phyloP scores from a whole-genome alignment of 1,140 invertebrate genomes.

The Pogonus chalceus region DNA sequence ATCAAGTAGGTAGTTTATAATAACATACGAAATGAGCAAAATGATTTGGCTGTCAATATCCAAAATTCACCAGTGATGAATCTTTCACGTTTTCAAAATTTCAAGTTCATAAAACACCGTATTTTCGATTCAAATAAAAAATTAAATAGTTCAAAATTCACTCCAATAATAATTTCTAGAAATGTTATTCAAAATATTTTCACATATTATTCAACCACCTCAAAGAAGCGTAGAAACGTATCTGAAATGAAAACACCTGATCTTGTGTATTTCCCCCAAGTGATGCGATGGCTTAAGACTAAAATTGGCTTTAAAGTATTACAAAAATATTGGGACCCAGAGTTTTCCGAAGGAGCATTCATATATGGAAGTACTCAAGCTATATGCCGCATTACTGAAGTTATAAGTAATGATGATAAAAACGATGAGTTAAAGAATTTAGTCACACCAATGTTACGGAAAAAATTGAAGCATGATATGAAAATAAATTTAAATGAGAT shows the following conservation, averaged over 20 bases:
- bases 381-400: constrained; percentile 30
- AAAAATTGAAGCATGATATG: constrained; percentile 23
- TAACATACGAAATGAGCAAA: too few species aligned
- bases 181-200: neutral
- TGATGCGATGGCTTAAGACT: constrained; percentile 29
- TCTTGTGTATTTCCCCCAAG: constrained; percentile 29
- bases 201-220: neutral
- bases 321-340: constrained; percentile 28
- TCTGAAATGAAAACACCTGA: constrained; percentile 29
- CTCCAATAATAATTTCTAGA: constrained; percentile 3
- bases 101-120: too few species aligned
- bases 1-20: too few species aligned
- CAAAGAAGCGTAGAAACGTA: constrained; percentile 11
- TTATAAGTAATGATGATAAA: constrained; percentile 23
- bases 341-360: constrained; percentile 32
- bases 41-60: too few species aligned
- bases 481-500: constrained; percentile 18
- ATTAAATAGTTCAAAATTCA: constrained; percentile 1
- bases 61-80: too few species aligned
- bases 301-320: constrained; percentile 31
- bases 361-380: constrained; percentile 30
- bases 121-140: constrained; percentile 8
- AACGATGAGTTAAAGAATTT: constrained; percentile 23
- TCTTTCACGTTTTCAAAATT: too few species aligned
- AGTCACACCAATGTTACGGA: constrained; percentile 15